Percentiles rank a stretch among this genome's conserved stretches.
phyloP scores from a whole-genome alignment of 2,113 vertebrate genomes.

The Malurus melanocephalus region DNA sequence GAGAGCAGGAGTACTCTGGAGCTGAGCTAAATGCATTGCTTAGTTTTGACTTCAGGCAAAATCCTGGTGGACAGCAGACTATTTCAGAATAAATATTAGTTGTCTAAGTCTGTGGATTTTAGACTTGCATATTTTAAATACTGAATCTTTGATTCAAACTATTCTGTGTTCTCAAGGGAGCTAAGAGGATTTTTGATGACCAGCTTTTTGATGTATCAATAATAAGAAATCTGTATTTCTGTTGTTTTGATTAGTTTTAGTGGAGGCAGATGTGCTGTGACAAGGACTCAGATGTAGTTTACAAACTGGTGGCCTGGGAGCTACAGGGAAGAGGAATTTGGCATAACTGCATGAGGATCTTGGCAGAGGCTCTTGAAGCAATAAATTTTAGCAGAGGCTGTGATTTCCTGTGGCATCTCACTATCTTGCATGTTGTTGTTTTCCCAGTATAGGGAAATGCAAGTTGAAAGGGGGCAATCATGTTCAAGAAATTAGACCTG shows the following conservation, averaged over 20 bases:
- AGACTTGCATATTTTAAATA: neutral
- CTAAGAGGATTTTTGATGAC: neutral
- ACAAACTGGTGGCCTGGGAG: neutral
- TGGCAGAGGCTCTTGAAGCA: neutral
- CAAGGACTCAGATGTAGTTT: rapidly evolving
- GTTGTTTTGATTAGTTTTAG: neutral
- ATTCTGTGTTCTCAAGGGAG: neutral
- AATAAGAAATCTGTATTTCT: neutral
- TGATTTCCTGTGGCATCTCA: neutral
- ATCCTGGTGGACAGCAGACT: neutral
- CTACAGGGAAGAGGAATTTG: neutral
- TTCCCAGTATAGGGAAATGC: neutral
- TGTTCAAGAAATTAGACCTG: neutral
- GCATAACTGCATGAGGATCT: rapidly evolving
- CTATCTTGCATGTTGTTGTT: rapidly evolving
- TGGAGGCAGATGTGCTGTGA: neutral
- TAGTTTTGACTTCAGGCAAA: neutral
- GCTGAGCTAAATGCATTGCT: neutral
- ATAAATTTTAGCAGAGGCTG: neutral
- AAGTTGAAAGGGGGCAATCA: neutral
- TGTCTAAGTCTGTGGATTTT: neutral
- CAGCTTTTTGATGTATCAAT: neutral
- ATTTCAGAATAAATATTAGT: neutral
- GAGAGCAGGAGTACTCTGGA: neutral
- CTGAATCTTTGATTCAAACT: neutral